A percentile compares a stretch with the other conserved stretches of the same genome.
phyloP scores from a whole-genome alignment of 2,113 vertebrate species.

The Anoura caudifer region DNA sequence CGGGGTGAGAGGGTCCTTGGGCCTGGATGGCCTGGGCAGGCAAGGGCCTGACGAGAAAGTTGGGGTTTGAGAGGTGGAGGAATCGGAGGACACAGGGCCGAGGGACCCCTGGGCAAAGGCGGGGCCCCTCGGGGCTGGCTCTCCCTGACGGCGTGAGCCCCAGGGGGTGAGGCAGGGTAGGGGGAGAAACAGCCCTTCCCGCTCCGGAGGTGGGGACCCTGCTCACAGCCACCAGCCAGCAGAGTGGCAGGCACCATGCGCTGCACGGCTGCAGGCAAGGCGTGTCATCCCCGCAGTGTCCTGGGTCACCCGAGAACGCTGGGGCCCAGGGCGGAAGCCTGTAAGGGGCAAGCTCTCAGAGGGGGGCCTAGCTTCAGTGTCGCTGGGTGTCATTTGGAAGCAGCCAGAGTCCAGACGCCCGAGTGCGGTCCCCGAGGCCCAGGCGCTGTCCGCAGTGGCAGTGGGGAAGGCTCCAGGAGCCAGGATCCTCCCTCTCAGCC shows the following conservation, averaged over 20 bases:
- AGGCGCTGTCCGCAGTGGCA: fast-evolving
- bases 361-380: neutral
- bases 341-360: neutral
- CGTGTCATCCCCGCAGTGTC: fast-evolving
- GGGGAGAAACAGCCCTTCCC: conserved; percentile 39
- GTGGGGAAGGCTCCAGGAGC: neutral
- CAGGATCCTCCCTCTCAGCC: neutral
- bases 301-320: neutral
- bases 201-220: neutral
- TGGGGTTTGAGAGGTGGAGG: neutral
- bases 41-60: neutral
- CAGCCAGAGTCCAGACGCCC: neutral
- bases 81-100: neutral
- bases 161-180: neutral
- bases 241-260: fast-evolving
- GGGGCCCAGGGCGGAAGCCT: neutral
- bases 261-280: fast-evolving
- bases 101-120: neutral
- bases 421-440: neutral
- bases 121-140: conserved; percentile 42
- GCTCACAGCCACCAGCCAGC: neutral
- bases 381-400: neutral
- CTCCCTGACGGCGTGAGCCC: neutral
- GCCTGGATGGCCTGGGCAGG: neutral
- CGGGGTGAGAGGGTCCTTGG: too few species aligned